Percentiles rank a stretch among this genome's conserved stretches.
Conservation (phyloP, 2,888 invertebrate species). For the Ferdinandea cuprea region DNA sequence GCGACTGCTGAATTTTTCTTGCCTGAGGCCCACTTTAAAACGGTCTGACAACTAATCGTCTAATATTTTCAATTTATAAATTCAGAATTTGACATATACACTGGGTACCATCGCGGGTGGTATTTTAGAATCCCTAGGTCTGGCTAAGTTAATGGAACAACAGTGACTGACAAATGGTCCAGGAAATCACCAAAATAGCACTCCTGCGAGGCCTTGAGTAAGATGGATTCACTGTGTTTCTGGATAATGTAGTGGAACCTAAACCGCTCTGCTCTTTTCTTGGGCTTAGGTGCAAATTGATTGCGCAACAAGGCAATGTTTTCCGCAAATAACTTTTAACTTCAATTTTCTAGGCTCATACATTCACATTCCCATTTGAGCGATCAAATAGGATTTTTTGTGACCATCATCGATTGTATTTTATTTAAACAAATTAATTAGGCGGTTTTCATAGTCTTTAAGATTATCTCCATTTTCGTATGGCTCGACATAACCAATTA, state of each 20-base stretch:
- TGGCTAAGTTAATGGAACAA: too few species aligned
- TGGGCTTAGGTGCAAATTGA: conserved; percentile 4
- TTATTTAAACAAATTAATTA: conserved; percentile 1
- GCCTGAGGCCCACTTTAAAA: conserved; percentile 7
- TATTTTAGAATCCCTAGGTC: too few species aligned
- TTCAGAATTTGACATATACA: background rate
- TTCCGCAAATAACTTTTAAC: too few species aligned
- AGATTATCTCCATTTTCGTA: conserved; percentile 3
- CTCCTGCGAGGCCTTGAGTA: conserved; percentile 5
- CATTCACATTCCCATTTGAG: background rate
- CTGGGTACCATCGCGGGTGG: background rate
- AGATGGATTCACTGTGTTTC: conserved; percentile 2
- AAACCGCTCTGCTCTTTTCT: conserved; percentile 7
- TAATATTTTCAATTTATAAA: conserved; percentile 3
- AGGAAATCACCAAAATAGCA: conserved; percentile 15
- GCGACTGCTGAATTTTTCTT: conserved; percentile 3
- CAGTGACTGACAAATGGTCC: too few species aligned
- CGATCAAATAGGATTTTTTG: conserved; percentile 4
- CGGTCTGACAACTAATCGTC: background rate
- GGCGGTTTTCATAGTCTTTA: conserved; percentile 4
- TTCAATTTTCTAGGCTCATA: too few species aligned
- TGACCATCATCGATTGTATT: background rate
- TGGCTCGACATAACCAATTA: conserved; percentile 2
- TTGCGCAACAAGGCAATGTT: background rate
- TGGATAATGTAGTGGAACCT: conserved; percentile 2